phyloP scores from a whole-genome alignment of 2,888 invertebrate genomes.

The Pseudococcus jackbeardsleyi region DNA sequence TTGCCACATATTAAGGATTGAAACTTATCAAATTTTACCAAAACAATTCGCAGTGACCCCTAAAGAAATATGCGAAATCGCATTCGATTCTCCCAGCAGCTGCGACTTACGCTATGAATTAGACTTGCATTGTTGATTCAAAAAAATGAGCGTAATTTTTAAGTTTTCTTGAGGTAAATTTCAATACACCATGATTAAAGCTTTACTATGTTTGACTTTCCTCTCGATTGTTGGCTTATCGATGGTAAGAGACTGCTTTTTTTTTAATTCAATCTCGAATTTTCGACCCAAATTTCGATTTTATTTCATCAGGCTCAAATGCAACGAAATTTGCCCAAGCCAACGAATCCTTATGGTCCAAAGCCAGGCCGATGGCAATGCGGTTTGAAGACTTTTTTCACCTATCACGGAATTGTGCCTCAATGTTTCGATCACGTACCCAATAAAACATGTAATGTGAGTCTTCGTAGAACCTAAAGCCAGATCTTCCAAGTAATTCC shows the following conservation, averaged over 20 bases:
- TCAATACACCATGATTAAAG: neutral
- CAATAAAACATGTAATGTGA: slow-evolving; percentile 1
- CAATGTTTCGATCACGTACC: slow-evolving; percentile 18
- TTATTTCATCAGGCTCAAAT: neutral
- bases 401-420: neutral
- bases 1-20: neutral
- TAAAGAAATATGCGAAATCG: neutral
- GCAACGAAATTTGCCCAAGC: neutral
- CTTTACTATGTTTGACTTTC: neutral
- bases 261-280: neutral
- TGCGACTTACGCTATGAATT: neutral
- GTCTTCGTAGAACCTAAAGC: neutral
- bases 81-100: neutral
- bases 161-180: neutral
- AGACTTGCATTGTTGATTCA: neutral
- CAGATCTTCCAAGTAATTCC: neutral
- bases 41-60: neutral
- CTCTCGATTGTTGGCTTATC: neutral
- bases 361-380: neutral
- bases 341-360: neutral
- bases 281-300: too few relatives aligned
- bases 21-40: neutral
- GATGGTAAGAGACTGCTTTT: neutral
- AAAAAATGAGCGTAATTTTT: neutral
- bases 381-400: slow-evolving; percentile 23